These are phyloP conservation scores for Siderastrea radians DNA, from an alignment of 92 coral and sea anemone species.

Conservation along the genomic window DNA sequence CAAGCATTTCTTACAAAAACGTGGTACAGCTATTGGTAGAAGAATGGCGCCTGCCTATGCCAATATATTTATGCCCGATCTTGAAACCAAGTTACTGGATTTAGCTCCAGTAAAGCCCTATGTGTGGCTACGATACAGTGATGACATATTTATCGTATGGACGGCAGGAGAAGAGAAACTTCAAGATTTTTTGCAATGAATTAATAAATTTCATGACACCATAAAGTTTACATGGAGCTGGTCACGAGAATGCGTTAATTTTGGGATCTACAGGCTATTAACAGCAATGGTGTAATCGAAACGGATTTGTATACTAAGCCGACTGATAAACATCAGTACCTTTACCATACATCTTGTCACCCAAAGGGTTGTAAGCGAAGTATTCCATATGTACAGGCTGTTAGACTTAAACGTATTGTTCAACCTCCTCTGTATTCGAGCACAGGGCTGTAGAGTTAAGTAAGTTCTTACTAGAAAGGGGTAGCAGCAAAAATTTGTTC, in stretches of 20 bases:
- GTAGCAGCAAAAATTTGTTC: not conserved
- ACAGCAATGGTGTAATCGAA: not conserved
- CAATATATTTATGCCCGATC: slow-evolving; percentile 8
- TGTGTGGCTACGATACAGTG: slow-evolving; percentile 19
- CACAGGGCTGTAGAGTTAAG: not conserved
- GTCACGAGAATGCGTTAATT: not conserved
- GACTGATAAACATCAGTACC: slow-evolving; percentile 7
- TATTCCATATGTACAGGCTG: slow-evolving; percentile 18
- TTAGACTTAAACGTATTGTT: slow-evolving; percentile 16
- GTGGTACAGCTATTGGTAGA: slow-evolving; percentile 22
- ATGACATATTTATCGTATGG: slow-evolving; percentile 21
- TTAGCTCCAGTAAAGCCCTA: slow-evolving; percentile 9
- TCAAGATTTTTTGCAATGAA: slow-evolving; percentile 7
- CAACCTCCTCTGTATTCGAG: not conserved
- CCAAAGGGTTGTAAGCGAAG: slow-evolving; percentile 8
- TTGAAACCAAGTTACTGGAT: not conserved
- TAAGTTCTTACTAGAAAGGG: not conserved
- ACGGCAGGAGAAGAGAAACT: slow-evolving; percentile 14
- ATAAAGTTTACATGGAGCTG: slow-evolving; percentile 25
- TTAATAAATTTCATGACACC: not conserved
- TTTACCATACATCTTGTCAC: slow-evolving; percentile 23
- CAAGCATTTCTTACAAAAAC: not conserved
- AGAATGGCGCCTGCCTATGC: slow-evolving; percentile 19
- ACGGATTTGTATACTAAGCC: not conserved
- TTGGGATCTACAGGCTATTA: slow-evolving; percentile 7